A percentile compares a stretch with the other conserved stretches of the same genome.
These are phyloP conservation scores for Notarius lentiginosus DNA, from an alignment of 2,113 vertebrate genomes.

Conservation along the genomic window DNA sequence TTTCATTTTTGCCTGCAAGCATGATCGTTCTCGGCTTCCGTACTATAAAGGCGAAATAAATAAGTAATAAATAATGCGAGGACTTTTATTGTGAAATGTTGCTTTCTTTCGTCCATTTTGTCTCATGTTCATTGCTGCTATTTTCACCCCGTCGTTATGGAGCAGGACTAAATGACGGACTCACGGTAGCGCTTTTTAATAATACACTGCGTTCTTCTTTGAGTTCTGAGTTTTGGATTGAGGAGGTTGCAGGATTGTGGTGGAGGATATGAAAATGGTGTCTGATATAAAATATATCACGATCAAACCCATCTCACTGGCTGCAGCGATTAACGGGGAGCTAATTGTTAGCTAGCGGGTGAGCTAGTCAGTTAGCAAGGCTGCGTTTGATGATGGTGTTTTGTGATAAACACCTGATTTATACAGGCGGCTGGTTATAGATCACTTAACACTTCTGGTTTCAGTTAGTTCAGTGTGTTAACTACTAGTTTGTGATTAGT, in stretches of 20 bases:
- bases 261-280: neutral
- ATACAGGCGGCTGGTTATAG: no score
- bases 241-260: neutral
- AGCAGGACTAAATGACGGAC: constrained; percentile 37
- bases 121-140: constrained; percentile 21
- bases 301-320: neutral
- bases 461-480: no score
- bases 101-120: constrained; percentile 2
- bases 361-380: neutral
- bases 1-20: no score
- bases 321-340: neutral
- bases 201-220: neutral
- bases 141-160: constrained; percentile 32
- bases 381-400: no score
- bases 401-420: no score
- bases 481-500: neutral
- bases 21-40: no score
- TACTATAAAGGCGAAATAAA: no score
- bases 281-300: no score
- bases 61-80: no score
- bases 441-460: neutral
- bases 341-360: neutral
- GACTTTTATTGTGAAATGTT: constrained; percentile 44
- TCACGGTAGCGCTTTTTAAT: constrained; percentile 23
- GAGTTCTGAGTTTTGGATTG: neutral